Base-by-base conservation (phyloP, 2,113 vertebrate species). In the Pollimyrus isidori region DNA sequence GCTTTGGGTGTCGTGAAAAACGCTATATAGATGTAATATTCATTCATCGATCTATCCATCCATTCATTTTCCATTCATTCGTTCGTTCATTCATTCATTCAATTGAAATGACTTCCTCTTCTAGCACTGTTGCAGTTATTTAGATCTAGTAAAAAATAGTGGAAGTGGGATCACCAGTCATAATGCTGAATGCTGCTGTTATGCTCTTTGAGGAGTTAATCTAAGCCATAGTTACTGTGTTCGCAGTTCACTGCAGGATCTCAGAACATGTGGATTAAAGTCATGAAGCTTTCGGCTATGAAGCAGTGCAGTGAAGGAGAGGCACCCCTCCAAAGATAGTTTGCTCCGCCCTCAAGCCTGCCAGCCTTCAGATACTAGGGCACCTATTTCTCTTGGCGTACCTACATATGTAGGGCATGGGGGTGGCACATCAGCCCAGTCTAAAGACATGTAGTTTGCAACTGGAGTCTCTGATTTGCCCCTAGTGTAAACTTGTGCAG, bases 281-380 rank as follows among this genome's bases (percentile, higher is more conserved):
- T 52, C 83, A 86, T 45, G n/a, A 49, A 87, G n/a, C 48, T 48
- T 45, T 35, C 35, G n/a, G 2, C 2, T 23, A n/a, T 7, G 62
- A 45, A 49, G 83, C 30, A 23, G 45, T 1, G 45, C 82, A 76
- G 83, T 48, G 58, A 86, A 89, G 85, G 85, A 89, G 65, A 89
- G 5, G 23, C 17, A 26, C 58, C 23, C 35, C n/a, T 17, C 86
- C 48, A 45, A 80, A 69, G 56, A 26, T 84, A 21, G 48, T 26
- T 19, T 46, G 10, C 6, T 30, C n/a, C 45, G 45, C 83, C n/a
- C 39, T 52, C 13, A 15, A 53, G 30, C 56, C 89, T n/a, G 26
- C 11, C 49, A 49, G 46, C 26, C 84, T 42, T 85, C 45, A 50
- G 30, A 76, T 69, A 89, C 26, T 69, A 46, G 65, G 89, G n/a